Base-by-base conservation (phyloP, 2,797 vertebrate species). In the Pygocentrus nattereri region DNA sequence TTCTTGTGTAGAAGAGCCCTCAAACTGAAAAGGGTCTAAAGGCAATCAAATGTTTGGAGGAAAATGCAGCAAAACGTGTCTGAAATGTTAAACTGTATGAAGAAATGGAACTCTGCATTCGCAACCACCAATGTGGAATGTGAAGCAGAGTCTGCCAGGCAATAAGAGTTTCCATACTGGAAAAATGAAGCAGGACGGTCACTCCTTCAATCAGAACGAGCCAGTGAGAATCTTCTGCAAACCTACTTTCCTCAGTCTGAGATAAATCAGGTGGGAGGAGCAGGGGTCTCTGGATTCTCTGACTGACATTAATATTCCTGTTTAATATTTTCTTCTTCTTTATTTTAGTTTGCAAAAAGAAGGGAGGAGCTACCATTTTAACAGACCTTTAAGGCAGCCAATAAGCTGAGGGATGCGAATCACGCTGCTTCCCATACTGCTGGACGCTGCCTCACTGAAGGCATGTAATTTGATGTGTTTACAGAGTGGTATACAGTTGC, bases 91-190 rank as follows among this genome's bases (percentile, higher is more conserved):
- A 80, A 68, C 56, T 65, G 27, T 27, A 18, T 69, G 18, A 65
- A 76, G 58, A 62, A 27, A 58, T 67, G 38, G 69, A 54, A 31
- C 73, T 74, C 73, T 75, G 19, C 61, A 85, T 85, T 87, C 83
- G 85, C 80, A 58, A 41, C 76, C 75, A 64, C 84, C 49, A 85
- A 69, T 84, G 81, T 87, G 89, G 87, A 88, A 90, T 90, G 88
- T 87, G 84, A 84, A 87, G 44, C 73, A 81, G 59, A 82, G 77
- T 86, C 71, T 78, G 31, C 83, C 75, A 79, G 75, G 78, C 79
- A 88, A 85, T 81, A 90, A 88, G 81, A 84, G 85, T 94, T 94
- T 88, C 56, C 54, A 79, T 85, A 25, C 27, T 25, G 11, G 30
- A 74, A 54, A 61, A 80, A 69, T 64, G 27, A 65, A 84, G 88